A percentile compares a stretch with the other conserved stretches of the same genome.
These are phyloP conservation scores for Stenurella melanura DNA, from an alignment of 2,888 invertebrate genomes.

Conservation along the genomic window DNA sequence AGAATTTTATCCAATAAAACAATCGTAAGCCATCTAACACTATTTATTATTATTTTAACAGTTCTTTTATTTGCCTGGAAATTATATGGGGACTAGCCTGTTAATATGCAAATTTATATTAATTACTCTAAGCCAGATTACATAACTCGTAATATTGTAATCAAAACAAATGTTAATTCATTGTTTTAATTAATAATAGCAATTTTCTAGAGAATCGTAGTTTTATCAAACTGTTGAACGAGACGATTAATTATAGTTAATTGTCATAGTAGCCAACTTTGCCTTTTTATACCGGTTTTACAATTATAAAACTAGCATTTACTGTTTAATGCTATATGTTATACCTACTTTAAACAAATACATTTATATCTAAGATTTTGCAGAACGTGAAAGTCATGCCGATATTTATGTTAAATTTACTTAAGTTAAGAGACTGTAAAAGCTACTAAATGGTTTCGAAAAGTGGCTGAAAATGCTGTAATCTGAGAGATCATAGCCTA, in stretches of 20 bases:
- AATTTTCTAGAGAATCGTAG: conserved; percentile 21
- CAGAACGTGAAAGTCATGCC: no score
- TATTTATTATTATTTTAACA: background rate
- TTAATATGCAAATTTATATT: conserved; percentile 16
- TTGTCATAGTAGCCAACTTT: background rate
- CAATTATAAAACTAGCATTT: no score
- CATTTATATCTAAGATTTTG: no score
- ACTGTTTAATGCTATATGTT: no score
- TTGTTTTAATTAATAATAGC: conserved; percentile 22
- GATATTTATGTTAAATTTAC: no score
- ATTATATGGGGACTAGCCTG: background rate
- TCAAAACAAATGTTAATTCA: conserved; percentile 32
- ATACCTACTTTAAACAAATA: no score
- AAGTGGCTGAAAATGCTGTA: no score
- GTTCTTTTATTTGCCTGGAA: background rate
- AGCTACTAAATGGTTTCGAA: no score
- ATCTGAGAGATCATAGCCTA: no score
- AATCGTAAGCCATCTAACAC: background rate
- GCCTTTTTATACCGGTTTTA: no score
- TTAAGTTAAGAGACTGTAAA: no score
- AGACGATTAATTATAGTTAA: background rate
- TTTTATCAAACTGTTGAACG: background rate
- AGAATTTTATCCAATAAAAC: background rate
- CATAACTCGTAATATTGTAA: conserved; percentile 17
- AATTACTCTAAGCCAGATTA: conserved; percentile 22